Conservation (phyloP, 2,797 vertebrate genomes). For the Toxotes lorentzi region DNA sequence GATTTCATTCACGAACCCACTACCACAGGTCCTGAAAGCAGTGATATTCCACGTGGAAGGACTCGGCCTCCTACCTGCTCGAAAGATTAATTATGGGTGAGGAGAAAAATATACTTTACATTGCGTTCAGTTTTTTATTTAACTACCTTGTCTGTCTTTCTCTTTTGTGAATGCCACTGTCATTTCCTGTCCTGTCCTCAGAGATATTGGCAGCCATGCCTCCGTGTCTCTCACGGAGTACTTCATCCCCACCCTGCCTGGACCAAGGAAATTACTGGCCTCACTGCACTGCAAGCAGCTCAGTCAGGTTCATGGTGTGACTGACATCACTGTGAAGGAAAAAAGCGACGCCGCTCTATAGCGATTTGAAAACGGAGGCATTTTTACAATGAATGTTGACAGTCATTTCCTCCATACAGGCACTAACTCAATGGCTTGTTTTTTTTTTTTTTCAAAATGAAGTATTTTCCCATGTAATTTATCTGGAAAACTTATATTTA, state of each 20-base stretch:
- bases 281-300: slow-evolving; percentile 91
- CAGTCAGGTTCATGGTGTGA: slow-evolving; percentile 90
- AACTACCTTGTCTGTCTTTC: slow-evolving; percentile 19
- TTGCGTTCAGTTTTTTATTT: not conserved
- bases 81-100: slow-evolving; percentile 67
- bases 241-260: slow-evolving; percentile 86
- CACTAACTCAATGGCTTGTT: not conserved
- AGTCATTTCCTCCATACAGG: not conserved
- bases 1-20: slow-evolving; percentile 91
- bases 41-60: slow-evolving; percentile 90
- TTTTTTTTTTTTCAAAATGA: not conserved
- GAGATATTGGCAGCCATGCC: slow-evolving; percentile 80
- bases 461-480: not conserved
- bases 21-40: slow-evolving; percentile 84
- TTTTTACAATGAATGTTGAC: slow-evolving; percentile 12
- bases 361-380: slow-evolving; percentile 12
- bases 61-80: slow-evolving; percentile 86
- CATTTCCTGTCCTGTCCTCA: slow-evolving; percentile 73
- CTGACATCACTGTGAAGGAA: slow-evolving; percentile 72
- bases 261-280: slow-evolving; percentile 89
- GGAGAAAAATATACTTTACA: slow-evolving; percentile 32
- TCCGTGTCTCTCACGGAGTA: slow-evolving; percentile 84
- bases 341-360: slow-evolving; percentile 21
- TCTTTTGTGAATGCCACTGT: slow-evolving; percentile 55
- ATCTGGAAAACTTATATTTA: slow-evolving; percentile 8